Evolutionary conservation across 2,797 vertebrate genomes (phyloP).

Genomic region (Falco rusticolus): DNA sequence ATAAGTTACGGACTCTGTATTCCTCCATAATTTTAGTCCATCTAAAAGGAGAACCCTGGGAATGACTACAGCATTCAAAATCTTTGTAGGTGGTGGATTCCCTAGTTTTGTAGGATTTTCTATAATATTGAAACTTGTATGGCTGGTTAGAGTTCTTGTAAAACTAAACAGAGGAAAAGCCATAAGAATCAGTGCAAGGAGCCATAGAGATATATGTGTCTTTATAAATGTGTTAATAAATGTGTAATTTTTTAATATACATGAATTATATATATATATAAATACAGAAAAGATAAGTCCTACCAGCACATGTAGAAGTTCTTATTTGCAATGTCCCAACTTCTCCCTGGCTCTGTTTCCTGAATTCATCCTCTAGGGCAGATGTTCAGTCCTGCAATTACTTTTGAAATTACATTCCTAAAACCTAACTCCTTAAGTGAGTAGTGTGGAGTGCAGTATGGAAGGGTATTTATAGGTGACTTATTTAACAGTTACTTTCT

Average conservation of each 20-base stretch:
- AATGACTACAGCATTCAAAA: not conserved
- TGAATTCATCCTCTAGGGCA: not conserved
- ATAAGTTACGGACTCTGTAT: accelerated
- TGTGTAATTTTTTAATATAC: not conserved
- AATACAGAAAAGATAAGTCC: not conserved
- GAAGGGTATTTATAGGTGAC: not conserved
- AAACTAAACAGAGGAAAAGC: not conserved
- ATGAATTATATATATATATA: not conserved
- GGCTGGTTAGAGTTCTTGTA: not conserved
- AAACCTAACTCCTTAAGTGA: not conserved
- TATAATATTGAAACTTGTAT: not conserved
- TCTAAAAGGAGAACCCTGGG: not conserved
- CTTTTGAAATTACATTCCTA: not conserved
- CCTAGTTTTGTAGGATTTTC: not conserved
- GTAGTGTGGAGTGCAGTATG: not conserved
- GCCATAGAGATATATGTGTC: not conserved
- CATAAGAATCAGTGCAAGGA: not conserved
- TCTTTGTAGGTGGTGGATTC: not conserved
- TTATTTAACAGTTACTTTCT: not conserved
- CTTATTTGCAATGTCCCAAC: not conserved
- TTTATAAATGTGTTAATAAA: not conserved
- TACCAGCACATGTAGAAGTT: not conserved
- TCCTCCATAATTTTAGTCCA: not conserved
- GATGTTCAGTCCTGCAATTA: not conserved
- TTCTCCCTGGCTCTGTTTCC: not conserved